Percentiles rank a stretch among this genome's conserved stretches.
phyloP scores from a whole-genome alignment of 2,888 invertebrate genomes.

The Autographa gamma region DNA sequence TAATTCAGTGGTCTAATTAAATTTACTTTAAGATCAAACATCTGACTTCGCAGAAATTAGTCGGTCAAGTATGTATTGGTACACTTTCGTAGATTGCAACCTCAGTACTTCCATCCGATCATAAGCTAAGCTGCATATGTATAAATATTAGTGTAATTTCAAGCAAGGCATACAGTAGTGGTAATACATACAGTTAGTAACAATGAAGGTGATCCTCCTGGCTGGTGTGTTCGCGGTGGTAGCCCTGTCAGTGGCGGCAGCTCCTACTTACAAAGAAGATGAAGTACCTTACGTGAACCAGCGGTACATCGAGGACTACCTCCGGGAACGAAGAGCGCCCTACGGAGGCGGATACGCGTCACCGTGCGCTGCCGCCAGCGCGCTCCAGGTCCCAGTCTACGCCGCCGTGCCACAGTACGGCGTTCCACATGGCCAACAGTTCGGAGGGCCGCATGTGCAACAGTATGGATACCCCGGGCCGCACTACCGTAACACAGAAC shows the following conservation, averaged over 20 bases:
- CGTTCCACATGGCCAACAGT: constrained; percentile 54
- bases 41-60: constrained; percentile 67
- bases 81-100: constrained; percentile 66
- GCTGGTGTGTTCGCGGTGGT: constrained; percentile 62
- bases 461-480: constrained; percentile 62
- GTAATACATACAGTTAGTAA: constrained; percentile 57
- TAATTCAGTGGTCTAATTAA: constrained; percentile 22
- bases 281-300: constrained; percentile 51
- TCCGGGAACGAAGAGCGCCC: constrained; percentile 67
- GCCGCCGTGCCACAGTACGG: constrained; percentile 55
- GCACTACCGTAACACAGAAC: constrained; percentile 69
- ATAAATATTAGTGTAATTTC: constrained; percentile 75
- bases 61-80: constrained; percentile 68
- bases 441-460: constrained; percentile 45
- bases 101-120: constrained; percentile 63
- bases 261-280: constrained; percentile 62
- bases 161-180: constrained; percentile 49
- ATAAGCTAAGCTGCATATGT: constrained; percentile 66
- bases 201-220: constrained; percentile 72
- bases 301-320: constrained; percentile 55
- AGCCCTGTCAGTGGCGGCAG: constrained; percentile 55
- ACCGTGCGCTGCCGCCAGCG: constrained; percentile 72
- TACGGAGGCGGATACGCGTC: constrained; percentile 60
- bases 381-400: constrained; percentile 46
- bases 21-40: constrained; percentile 40